These are phyloP conservation scores for Diachasma alloeum DNA, from an alignment of 1,140 invertebrate species.

Conservation along the genomic window DNA sequence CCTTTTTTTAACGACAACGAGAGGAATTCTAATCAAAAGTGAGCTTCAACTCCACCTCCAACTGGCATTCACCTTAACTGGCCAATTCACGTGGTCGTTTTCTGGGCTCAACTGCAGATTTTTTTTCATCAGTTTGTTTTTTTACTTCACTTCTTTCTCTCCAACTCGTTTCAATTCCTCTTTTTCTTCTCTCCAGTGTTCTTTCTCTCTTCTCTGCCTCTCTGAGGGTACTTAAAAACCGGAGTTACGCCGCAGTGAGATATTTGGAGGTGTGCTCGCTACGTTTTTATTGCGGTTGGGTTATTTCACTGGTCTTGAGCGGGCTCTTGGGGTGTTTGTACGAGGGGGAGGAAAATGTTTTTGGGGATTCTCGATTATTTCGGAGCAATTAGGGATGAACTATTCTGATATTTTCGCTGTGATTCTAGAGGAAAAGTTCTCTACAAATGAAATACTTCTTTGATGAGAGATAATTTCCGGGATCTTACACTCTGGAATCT, in stretches of 20 bases:
- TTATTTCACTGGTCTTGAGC: too few species aligned
- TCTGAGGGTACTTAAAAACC: slow-evolving; percentile 13
- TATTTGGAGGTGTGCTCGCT: not conserved
- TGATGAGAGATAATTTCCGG: too few species aligned
- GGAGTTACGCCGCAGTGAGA: slow-evolving; percentile 4
- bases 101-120: not conserved
- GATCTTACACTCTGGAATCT: too few species aligned
- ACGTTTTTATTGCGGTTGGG: not conserved
- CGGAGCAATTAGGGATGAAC: too few species aligned
- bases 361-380: too few species aligned
- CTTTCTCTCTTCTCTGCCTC: not conserved
- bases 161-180: not conserved
- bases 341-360: too few species aligned
- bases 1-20: not conserved
- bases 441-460: too few species aligned
- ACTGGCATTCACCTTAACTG: not conserved
- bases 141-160: not conserved
- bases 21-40: slow-evolving; percentile 10
- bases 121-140: not conserved
- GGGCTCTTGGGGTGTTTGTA: too few species aligned
- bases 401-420: too few species aligned
- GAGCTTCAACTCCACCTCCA: not conserved
- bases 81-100: slow-evolving; percentile 11
- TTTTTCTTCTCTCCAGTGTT: not conserved
- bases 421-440: too few species aligned